phyloP scores from a whole-genome alignment of 2,113 vertebrate species.

The Podocnemis expansa region DNA sequence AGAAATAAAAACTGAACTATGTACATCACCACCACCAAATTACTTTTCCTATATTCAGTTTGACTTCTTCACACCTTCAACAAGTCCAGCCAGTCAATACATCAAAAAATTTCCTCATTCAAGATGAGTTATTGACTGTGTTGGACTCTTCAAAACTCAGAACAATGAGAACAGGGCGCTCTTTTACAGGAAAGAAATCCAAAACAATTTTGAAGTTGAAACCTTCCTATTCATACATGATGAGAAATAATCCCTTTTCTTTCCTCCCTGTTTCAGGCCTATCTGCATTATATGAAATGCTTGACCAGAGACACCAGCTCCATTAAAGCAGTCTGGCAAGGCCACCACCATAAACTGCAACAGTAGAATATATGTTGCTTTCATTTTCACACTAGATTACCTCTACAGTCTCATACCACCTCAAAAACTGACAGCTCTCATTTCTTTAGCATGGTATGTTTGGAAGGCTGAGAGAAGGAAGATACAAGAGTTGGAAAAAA shows the following conservation, averaged over 20 bases:
- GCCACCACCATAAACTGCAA: slow-evolving; percentile 1
- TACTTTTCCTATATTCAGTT: background rate
- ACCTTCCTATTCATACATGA: background rate
- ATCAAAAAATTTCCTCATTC: background rate
- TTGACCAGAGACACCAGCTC: background rate
- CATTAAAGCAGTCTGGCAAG: slow-evolving; percentile 29
- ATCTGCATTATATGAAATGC: background rate
- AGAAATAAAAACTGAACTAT: background rate
- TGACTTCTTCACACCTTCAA: background rate
- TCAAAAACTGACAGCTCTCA: slow-evolving; percentile 16
- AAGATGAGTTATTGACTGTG: background rate
- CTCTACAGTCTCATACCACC: background rate
- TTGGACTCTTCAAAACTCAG: background rate
- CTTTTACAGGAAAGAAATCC: background rate
- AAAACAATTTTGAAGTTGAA: background rate
- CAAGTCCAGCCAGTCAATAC: background rate
- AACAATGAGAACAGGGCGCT: background rate
- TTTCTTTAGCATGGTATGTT: background rate
- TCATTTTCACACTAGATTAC: slow-evolving; percentile 23
- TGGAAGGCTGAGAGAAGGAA: background rate
- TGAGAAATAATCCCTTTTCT: background rate
- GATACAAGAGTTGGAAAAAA: background rate
- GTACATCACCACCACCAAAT: background rate
- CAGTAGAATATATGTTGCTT: slow-evolving; percentile 9
- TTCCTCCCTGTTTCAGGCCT: background rate